Conservation (phyloP, 1,140 invertebrate species). For the Danaus melanippus region DNA sequence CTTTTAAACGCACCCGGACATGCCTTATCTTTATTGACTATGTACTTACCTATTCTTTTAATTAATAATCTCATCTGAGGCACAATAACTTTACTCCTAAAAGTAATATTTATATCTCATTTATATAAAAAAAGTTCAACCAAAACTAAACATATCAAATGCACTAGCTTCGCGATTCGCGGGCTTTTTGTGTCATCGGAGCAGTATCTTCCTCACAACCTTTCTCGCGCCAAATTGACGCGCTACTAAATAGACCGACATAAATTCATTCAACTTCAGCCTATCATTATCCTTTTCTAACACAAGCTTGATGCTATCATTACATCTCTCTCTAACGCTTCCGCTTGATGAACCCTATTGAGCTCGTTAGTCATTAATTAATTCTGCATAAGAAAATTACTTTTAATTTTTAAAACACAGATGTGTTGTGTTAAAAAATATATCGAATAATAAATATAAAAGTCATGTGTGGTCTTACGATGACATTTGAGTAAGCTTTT, state of each 20-base stretch:
- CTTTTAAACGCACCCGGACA: constrained; percentile 41
- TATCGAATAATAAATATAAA: constrained; percentile 21
- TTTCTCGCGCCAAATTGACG: constrained; percentile 67
- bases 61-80: constrained; percentile 11
- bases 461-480: constrained; percentile 24
- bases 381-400: constrained; percentile 72
- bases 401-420: constrained; percentile 70
- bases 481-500: not conserved
- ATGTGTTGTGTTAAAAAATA: constrained; percentile 41
- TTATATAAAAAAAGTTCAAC: not conserved
- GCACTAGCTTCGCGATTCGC: constrained; percentile 31
- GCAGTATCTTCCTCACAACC: constrained; percentile 43
- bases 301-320: constrained; percentile 12
- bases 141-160: constrained; percentile 4
- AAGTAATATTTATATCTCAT: constrained; percentile 9
- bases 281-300: constrained; percentile 29
- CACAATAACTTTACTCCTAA: constrained; percentile 8
- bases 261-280: constrained; percentile 69
- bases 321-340: constrained; percentile 46
- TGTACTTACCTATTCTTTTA: constrained; percentile 22
- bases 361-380: constrained; percentile 72
- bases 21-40: constrained; percentile 47
- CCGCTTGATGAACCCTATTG: constrained; percentile 70
- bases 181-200: constrained; percentile 39
- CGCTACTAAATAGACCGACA: constrained; percentile 68